phyloP scores from a whole-genome alignment of 2,888 invertebrate species.

The Stramonita haemastoma region DNA sequence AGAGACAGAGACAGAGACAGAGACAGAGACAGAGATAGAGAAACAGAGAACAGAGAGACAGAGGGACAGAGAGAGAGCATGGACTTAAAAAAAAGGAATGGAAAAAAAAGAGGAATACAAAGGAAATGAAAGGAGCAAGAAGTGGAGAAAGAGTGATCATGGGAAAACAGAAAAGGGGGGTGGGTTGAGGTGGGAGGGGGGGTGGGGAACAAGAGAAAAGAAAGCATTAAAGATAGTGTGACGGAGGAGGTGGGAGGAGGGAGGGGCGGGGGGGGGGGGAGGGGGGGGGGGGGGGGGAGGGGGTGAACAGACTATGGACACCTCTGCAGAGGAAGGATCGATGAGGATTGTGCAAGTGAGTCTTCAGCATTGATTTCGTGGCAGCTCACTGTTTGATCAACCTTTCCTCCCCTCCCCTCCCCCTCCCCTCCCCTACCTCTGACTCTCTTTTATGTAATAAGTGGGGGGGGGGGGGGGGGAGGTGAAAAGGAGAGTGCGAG shows the following conservation, averaged over 20 bases:
- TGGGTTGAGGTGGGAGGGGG: background rate
- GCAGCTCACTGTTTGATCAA: no score
- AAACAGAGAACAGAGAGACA: no score
- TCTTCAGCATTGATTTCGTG: no score
- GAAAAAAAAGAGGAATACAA: no score
- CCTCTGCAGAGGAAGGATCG: background rate
- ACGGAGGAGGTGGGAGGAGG: background rate
- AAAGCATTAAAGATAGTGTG: background rate
- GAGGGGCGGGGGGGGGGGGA: background rate
- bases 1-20: no score
- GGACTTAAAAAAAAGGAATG: no score
- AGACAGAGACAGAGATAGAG: no score
- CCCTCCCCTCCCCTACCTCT: background rate
- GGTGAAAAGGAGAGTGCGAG: background rate
- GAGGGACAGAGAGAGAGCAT: no score
- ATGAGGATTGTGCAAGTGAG: background rate
- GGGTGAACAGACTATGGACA: background rate
- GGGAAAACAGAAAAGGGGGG: background rate
- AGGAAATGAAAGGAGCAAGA: background rate
- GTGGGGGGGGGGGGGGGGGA: background rate
- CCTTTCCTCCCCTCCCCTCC: background rate
- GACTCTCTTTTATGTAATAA: background rate
- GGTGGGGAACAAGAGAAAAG: background rate
- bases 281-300: background rate
- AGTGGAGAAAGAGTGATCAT: no score